Percentiles rank a stretch among this genome's conserved stretches.
phyloP scores from a whole-genome alignment of 2,888 invertebrate species.

The Drosophila quinaria region DNA sequence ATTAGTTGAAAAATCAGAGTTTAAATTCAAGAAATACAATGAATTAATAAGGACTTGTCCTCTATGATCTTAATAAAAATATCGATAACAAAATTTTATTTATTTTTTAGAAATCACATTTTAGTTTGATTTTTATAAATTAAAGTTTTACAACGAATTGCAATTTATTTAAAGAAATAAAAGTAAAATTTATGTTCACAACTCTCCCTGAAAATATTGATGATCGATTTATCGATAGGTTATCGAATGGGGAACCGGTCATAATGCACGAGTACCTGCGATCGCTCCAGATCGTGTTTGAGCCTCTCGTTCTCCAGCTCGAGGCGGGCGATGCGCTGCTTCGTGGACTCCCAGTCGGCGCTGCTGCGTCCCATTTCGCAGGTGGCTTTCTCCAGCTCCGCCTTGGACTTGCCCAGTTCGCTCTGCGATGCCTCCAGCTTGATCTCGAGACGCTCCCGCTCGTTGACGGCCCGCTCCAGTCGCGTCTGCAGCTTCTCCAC shows the following conservation, averaged over 20 bases:
- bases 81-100: no score
- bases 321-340: slow-evolving; percentile 92
- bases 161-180: no score
- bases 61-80: no score
- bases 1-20: no score
- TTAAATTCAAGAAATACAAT: no score
- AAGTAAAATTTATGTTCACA: no score
- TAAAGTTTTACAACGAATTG: no score
- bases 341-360: slow-evolving; percentile 88
- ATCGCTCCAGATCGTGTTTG: slow-evolving; percentile 93
- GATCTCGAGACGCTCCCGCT: slow-evolving; percentile 95
- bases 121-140: no score
- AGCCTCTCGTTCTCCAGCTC: slow-evolving; percentile 96
- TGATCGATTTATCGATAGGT: slow-evolving; percentile 11
- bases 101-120: no score
- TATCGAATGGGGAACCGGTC: slow-evolving; percentile 61
- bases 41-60: no score
- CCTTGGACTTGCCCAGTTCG: slow-evolving; percentile 97
- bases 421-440: slow-evolving; percentile 97
- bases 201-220: neutral
- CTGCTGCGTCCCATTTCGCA: slow-evolving; percentile 95
- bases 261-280: slow-evolving; percentile 88
- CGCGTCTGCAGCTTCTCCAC: slow-evolving; percentile 95
- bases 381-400: slow-evolving; percentile 96
- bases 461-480: slow-evolving; percentile 94